Evolutionary conservation across 2,797 vertebrate genomes (phyloP), one percentile per base, ranked within the genome.

Genomic region (Odontamblyopus rebecca): DNA sequence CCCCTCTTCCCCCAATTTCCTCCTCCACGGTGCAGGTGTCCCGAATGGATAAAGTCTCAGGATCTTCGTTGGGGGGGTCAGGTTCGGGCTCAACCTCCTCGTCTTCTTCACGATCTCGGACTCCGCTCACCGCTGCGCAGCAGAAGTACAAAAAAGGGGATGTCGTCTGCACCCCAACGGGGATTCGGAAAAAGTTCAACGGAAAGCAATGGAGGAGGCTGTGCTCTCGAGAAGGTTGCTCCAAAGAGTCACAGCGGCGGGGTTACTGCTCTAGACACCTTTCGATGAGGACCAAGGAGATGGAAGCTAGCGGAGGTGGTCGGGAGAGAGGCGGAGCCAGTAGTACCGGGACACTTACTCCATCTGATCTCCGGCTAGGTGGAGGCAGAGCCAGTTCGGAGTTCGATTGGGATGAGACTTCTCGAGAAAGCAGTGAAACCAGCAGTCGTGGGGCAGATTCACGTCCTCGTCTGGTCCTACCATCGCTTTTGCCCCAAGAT

Each of bases 141-240:
- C 96, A 97, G 82, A 97, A 96, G 87, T 98, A 97, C 80, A 98
- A 97, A 83, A 98, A 98, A 79, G 97, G 97, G 0, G 97, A 98
- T 0, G 96, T 98, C 80, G 97, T 98, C 0, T 98, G 97, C 81
- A 98, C 97, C 0, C 97, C 97, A 6, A 97, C 96, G 0, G 96
- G 96, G 18, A 97, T 98, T 78, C 95, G 96, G 0, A 98, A 98
- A 88, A 98, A 98, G 82, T 98, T 98, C 83, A 98, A 98, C 0
- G 96, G 96, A 56, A 98, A 98, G 83, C 96, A 98, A 74, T 98
- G 96, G 96, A 93, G 96, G 35, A 89, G 96, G 38, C 86, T 98
- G 30, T 98, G 96, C 86, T 98, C 96, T 0, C 89, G 96, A 3
- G 96, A 98, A 9, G 95, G 96, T 74, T 98, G 96, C 88, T 96